Percentiles rank a stretch among this genome's conserved stretches.
Conservation (phyloP, 2,888 invertebrate genomes). For the Ophion slaviceki region DNA sequence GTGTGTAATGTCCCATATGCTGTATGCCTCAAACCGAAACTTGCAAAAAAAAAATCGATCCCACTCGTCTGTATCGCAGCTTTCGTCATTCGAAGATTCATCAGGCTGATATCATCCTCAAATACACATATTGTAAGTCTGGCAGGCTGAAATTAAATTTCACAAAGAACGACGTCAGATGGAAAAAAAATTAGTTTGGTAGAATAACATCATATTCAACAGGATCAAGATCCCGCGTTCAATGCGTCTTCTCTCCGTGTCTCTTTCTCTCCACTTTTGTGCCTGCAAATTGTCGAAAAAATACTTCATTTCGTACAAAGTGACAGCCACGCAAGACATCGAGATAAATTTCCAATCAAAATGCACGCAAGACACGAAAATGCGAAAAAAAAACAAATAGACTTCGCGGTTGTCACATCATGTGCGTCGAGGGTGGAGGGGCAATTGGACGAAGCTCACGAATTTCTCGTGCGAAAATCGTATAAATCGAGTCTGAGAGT, state of each 20-base stretch:
- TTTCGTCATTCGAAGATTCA: too few relatives aligned
- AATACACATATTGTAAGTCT: not conserved
- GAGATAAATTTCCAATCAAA: conserved; percentile 56
- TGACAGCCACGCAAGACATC: conserved; percentile 30
- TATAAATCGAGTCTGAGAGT: conserved; percentile 24
- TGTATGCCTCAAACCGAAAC: too few relatives aligned
- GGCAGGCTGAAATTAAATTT: not conserved
- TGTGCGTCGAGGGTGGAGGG: not conserved
- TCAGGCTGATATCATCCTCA: not conserved
- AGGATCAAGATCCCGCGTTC: not conserved
- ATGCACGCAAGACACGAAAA: not conserved
- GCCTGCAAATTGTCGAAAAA: conserved; percentile 10
- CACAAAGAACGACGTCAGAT: not conserved
- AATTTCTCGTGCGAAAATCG: not conserved
- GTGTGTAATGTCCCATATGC: too few relatives aligned
- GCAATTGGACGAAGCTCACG: not conserved
- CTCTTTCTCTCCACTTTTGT: not conserved
- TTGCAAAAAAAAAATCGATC: too few relatives aligned
- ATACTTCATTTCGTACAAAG: conserved; percentile 12
- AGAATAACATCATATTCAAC: not conserved
- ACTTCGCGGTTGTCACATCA: not conserved
- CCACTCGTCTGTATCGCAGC: too few relatives aligned
- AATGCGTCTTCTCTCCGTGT: not conserved
- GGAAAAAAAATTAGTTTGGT: not conserved
- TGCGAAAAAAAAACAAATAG: conserved; percentile 13